Evolutionary conservation across 2,113 vertebrate genomes (phyloP), one percentile per base, ranked within the genome.

Genomic region (Sterrhoptilus dennistouni): DNA sequence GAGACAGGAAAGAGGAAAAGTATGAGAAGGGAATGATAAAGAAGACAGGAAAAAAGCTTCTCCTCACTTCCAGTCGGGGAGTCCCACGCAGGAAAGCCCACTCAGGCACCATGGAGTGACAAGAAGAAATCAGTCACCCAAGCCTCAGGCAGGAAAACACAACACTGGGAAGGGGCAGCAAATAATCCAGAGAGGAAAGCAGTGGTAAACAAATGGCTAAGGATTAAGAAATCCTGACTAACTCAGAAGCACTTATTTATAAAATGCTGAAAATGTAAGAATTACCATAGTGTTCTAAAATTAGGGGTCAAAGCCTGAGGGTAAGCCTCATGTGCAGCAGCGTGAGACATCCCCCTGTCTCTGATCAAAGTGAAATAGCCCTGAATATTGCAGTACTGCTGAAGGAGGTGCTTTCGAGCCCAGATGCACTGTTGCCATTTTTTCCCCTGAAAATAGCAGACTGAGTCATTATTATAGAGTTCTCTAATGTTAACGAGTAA

Each of bases 271-370:
- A 82, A 77, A 38, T 11, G 5, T 22, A 53, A 17, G 29, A 86
- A 77, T 33, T 63, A 44, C 12, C 59, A 50, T 11, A 27, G 49
- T 7, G n/a, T 53, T 35, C 64, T 77, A 81, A 90, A 90, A 50
- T 33, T 70, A 74, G 50, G 35, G 56, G 23, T 31, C 33, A 45
- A 72, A 84, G 61, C 47, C 80, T 52, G 23, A 28, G 29, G 47
- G 42, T 38, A 15, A 70, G 54, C 49, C 61, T 74, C 36, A 44
- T 7, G 21, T 3, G 3, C 66, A 86, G 68, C 59, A 88, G 59
- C 0, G 0, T 0, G 14, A 89, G 56, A 88, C 35, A 85, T 44
- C 36, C 61, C 3, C 5, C 47, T 0, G 0, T 78, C 84, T 60
- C 31, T 59, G 84, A 68, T 68, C 18, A 19, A 77, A 90, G 38